Conservation (phyloP, 2,113 vertebrate species). For the Pyrgilauda ruficollis region DNA sequence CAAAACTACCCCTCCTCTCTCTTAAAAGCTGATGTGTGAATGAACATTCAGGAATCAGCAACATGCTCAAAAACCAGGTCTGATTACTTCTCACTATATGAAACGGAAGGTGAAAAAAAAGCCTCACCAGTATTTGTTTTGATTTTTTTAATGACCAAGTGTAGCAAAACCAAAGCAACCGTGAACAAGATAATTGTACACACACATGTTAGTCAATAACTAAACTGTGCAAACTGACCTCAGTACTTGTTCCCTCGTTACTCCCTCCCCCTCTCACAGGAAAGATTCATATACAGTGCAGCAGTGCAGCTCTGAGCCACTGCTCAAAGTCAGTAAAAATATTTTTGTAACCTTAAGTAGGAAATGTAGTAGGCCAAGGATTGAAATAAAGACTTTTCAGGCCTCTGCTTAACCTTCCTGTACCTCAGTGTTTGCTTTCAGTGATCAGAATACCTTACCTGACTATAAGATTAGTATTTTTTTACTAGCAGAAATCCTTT, state of each 20-base stretch:
- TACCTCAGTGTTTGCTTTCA: neutral
- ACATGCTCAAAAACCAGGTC: neutral
- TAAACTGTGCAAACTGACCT: neutral
- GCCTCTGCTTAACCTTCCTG: neutral
- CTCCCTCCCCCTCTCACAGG: neutral
- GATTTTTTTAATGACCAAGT: slow-evolving; percentile 30
- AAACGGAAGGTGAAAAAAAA: neutral
- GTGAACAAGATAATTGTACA: neutral
- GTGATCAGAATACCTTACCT: neutral
- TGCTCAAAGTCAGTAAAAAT: neutral
- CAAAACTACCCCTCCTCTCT: neutral
- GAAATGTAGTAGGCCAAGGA: neutral
- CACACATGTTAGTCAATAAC: neutral
- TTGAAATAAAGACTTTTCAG: neutral
- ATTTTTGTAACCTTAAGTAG: neutral
- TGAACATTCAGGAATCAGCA: neutral
- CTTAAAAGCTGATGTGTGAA: neutral
- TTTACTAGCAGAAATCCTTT: neutral
- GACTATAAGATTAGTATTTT: neutral
- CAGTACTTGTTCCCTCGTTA: neutral
- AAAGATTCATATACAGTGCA: neutral
- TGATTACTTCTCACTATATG: neutral
- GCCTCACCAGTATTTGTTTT: neutral
- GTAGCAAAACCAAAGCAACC: slow-evolving; percentile 30
- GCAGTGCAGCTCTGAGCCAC: neutral